Percentiles rank a stretch among this genome's conserved stretches.
Conservation (phyloP, 2,888 invertebrate genomes). For the Drosophila acutilabella region DNA sequence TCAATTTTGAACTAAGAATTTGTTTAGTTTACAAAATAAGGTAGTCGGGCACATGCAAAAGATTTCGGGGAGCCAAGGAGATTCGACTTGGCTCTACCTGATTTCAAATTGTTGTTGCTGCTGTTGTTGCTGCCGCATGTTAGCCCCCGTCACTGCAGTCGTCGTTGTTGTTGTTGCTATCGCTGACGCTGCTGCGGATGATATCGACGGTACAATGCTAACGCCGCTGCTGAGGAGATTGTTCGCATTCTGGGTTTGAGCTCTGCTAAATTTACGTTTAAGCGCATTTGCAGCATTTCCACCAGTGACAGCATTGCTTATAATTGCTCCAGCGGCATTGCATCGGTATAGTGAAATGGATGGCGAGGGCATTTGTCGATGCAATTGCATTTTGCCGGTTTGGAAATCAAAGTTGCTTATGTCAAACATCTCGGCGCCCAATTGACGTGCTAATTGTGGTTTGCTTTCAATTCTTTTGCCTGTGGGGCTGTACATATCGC, state of each 20-base stretch:
- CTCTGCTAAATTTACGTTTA: conserved; percentile 69
- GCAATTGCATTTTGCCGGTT: conserved; percentile 90
- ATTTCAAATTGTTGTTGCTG: conserved; percentile 82
- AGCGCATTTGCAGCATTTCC: conserved; percentile 55
- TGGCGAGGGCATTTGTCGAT: conserved; percentile 84
- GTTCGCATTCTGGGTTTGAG: conserved; percentile 36
- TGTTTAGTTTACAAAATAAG: conserved; percentile 24
- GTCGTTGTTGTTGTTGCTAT: conserved; percentile 59
- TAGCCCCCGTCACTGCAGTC: conserved; percentile 35
- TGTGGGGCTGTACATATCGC: conserved; percentile 88
- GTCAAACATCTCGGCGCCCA: conserved; percentile 90
- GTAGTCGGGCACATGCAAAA: conserved; percentile 69
- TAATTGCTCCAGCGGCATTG: conserved; percentile 83
- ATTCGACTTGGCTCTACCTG: conserved; percentile 82
- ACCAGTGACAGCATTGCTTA: conserved; percentile 39
- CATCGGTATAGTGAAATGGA: conserved; percentile 83
- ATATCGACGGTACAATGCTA: conserved; percentile 56
- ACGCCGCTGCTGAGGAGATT: conserved; percentile 86
- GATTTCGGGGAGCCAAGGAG: conserved; percentile 60
- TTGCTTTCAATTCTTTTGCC: conserved; percentile 94
- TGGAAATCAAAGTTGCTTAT: conserved; percentile 93
- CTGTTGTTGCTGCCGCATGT: conserved; percentile 59
- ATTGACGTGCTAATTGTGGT: conserved; percentile 91
- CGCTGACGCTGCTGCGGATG: conserved; percentile 27
- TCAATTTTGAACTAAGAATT: conserved; percentile 1